Percentiles rank a stretch among this genome's conserved stretches.
These are phyloP conservation scores for Epinephelus fuscoguttatus DNA, from an alignment of 2,113 vertebrate genomes.

Conservation along the genomic window DNA sequence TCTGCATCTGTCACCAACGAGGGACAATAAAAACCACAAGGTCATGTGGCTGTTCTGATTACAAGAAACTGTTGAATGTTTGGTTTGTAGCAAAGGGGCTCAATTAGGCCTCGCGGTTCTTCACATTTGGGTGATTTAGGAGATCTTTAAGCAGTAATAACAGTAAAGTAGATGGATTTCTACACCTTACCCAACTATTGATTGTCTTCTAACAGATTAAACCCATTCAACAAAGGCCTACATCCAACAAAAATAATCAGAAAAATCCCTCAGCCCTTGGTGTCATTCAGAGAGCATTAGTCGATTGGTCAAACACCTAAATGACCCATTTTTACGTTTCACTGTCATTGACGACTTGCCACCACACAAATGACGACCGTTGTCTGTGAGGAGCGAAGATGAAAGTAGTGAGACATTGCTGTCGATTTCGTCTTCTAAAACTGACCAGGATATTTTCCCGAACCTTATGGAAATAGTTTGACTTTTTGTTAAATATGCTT, in stretches of 20 bases:
- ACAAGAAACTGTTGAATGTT: conserved; percentile 33
- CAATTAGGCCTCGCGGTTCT: background rate
- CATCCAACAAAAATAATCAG: background rate
- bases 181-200: background rate
- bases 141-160: background rate
- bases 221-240: background rate
- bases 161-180: background rate
- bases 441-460: background rate
- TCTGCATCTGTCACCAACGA: conserved; percentile 61
- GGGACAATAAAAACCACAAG: conserved; percentile 48
- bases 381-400: background rate
- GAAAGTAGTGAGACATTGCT: background rate
- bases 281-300: background rate
- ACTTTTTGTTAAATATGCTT: background rate
- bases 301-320: background rate
- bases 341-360: background rate
- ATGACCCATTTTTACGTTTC: background rate
- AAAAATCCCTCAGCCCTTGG: background rate
- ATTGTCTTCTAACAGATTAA: background rate
- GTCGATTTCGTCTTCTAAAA: background rate
- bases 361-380: background rate
- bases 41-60: conserved; percentile 60
- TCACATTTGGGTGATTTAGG: conserved; percentile 26
- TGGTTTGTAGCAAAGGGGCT: background rate
- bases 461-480: background rate